Base-by-base conservation (phyloP, 2,113 vertebrate genomes). In the Pluvianellus socialis region DNA sequence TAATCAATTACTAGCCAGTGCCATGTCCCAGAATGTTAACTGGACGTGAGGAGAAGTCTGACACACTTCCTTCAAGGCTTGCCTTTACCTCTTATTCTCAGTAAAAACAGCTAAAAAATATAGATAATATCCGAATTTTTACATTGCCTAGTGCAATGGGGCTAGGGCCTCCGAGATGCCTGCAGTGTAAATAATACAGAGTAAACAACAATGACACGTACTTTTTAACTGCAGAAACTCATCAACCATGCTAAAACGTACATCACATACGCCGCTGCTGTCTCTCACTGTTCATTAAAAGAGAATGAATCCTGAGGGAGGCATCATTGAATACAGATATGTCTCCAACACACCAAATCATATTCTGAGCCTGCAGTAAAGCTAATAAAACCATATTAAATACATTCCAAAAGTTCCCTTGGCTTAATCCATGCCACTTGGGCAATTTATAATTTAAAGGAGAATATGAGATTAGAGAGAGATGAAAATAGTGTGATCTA, bases 361-460 rank as follows among this genome's bases (percentile, higher is more conserved):
- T 79, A 92, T 47, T 44, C 80, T 72, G 70, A 89, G 88, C 92
- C 94, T 85, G 40, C 68, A 94, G 88, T 92, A 97, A 96, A 97
- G 56, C 89, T 96, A 95, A 97, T 96, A 97, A 97, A 95, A 92
- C 42, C 49, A 12, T 93, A 94, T 95, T 94, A 95, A 97, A 96
- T 66, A 92, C 65, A 75, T 94, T 83, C 88, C 91, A 91, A 92
- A 91, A 91, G 83, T 95, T 97, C 92, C 92, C 83, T 68, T 76
- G 80, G 73, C 86, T 87, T 82, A 85, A 70, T 87, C 53, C 66
- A 38, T 66, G 70, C 24, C 92, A 72, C 95, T 89, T 79, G 91
- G 58, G 92, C 92, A 92, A 95, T 96, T 85, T 89, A 89, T 96
- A 95, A 95, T 96, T 96, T 96, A 96, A 97, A 95, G 96, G 40